These are phyloP conservation scores for Melanostoma mellinum DNA, from an alignment of 2,888 invertebrate genomes.

Conservation along the genomic window DNA sequence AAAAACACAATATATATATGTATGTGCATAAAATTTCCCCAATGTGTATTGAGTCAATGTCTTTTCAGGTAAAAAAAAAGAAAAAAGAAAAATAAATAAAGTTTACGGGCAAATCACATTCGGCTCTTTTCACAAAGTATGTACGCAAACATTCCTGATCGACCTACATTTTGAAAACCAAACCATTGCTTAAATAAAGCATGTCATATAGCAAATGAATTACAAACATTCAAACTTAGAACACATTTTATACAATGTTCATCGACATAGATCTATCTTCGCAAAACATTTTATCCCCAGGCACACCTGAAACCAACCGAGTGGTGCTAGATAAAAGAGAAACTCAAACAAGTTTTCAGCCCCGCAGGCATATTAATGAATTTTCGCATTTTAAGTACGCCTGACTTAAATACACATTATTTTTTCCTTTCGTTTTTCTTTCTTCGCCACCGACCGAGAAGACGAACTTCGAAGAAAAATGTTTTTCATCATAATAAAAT, in stretches of 20 bases:
- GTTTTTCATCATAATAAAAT: constrained; percentile 46
- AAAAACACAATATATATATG: too few relatives aligned
- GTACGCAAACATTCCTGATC: constrained; percentile 24
- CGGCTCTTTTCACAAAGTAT: too few relatives aligned
- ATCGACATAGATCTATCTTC: neutral
- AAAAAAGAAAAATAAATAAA: too few relatives aligned
- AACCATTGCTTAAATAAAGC: constrained; percentile 16
- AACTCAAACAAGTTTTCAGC: constrained; percentile 33
- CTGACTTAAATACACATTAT: constrained; percentile 13
- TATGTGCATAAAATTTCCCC: too few relatives aligned
- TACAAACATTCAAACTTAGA: constrained; percentile 19
- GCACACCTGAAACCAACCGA: constrained; percentile 18
- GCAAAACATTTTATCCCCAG: constrained; percentile 31
- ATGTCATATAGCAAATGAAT: constrained; percentile 40
- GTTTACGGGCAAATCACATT: too few relatives aligned
- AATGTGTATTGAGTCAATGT: too few relatives aligned
- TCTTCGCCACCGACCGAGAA: neutral
- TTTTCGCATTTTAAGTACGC: constrained; percentile 53
- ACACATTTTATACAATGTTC: neutral
- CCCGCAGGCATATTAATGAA: constrained; percentile 47
- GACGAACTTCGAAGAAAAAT: constrained; percentile 31
- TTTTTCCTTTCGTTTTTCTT: neutral
- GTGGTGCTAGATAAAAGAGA: constrained; percentile 32
- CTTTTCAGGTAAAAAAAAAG: too few relatives aligned
- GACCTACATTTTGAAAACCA: constrained; percentile 42